These are phyloP conservation scores for Tokudaia muenninki DNA, from an alignment of 2,797 vertebrate species.

Conservation along the genomic window DNA sequence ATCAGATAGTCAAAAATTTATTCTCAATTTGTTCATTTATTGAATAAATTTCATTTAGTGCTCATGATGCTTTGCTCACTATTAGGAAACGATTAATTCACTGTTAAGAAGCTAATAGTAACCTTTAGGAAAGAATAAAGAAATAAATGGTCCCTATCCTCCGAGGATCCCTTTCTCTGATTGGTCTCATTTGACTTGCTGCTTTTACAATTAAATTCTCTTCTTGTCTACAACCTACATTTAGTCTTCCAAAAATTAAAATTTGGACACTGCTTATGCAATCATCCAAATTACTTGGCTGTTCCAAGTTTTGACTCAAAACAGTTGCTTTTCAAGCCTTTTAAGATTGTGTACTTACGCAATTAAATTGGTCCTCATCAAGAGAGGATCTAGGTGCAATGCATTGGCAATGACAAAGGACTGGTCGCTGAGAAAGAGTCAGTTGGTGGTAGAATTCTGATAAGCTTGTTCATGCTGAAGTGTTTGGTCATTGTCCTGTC, in stretches of 20 bases:
- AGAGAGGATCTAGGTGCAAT: slow-evolving; percentile 36
- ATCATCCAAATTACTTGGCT: slow-evolving; percentile 50
- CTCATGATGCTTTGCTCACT: not conserved
- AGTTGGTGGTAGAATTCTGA: slow-evolving; percentile 50
- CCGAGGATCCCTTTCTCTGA: not conserved
- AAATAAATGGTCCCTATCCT: not conserved
- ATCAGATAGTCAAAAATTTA: slow-evolving; percentile 26
- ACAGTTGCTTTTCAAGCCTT: slow-evolving; percentile 65
- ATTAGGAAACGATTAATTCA: not conserved
- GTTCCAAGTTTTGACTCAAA: slow-evolving; percentile 75
- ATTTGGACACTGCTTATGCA: slow-evolving; percentile 72
- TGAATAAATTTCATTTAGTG: slow-evolving; percentile 16
- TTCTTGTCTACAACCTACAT: slow-evolving; percentile 68
- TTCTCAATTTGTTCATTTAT: slow-evolving; percentile 28
- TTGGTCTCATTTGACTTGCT: slow-evolving; percentile 54
- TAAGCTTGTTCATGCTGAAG: slow-evolving; percentile 39
- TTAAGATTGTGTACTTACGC: slow-evolving; percentile 48
- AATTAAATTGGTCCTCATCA: slow-evolving; percentile 67
- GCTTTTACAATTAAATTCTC: slow-evolving; percentile 54
- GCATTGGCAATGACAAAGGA: slow-evolving; percentile 21
- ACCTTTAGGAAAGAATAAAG: slow-evolving; percentile 42
- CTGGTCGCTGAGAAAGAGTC: slow-evolving; percentile 44
- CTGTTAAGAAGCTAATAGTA: not conserved
- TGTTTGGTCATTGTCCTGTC: not conserved
- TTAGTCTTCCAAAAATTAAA: slow-evolving; percentile 67